These are phyloP conservation scores for Pogonomyrmex californicus DNA, from an alignment of 1,140 invertebrate genomes.

Conservation along the genomic window DNA sequence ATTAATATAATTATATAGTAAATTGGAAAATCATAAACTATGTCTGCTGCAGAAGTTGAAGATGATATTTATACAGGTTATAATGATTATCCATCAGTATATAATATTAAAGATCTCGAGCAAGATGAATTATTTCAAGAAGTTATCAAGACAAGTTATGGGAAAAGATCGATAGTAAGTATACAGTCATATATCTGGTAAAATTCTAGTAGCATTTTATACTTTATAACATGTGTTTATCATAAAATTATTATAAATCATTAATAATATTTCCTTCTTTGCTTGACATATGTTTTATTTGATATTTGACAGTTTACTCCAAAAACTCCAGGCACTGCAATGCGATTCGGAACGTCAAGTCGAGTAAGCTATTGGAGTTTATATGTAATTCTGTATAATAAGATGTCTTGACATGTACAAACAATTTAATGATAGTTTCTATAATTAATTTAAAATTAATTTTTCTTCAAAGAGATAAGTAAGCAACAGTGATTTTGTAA, in stretches of 20 bases:
- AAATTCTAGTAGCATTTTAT: not conserved
- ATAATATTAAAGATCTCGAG: slow-evolving; percentile 90
- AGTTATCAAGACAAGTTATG: slow-evolving; percentile 89
- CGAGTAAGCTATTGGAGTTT: slow-evolving; percentile 82
- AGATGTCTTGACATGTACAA: not conserved
- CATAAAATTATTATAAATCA: slow-evolving; percentile 32
- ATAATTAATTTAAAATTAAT: not conserved
- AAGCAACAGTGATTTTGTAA: not conserved
- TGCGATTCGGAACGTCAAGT: slow-evolving; percentile 87
- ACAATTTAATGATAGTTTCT: not conserved
- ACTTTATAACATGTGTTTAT: slow-evolving; percentile 31
- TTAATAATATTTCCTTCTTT: slow-evolving; percentile 17
- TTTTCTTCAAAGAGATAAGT: not conserved
- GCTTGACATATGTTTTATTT: slow-evolving; percentile 34
- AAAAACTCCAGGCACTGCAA: slow-evolving; percentile 85
- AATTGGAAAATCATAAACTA: not conserved
- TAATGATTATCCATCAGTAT: slow-evolving; percentile 89
- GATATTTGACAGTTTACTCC: slow-evolving; percentile 80
- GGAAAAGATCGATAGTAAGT: slow-evolving; percentile 88
- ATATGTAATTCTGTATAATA: not conserved
- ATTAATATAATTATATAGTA: not conserved
- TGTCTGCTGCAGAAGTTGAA: slow-evolving; percentile 65
- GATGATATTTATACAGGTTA: slow-evolving; percentile 91
- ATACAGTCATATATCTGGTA: not conserved
- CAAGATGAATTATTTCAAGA: slow-evolving; percentile 90